Evolutionary conservation across 2,797 vertebrate genomes (phyloP).

Genomic region (Crax fasciolata): DNA sequence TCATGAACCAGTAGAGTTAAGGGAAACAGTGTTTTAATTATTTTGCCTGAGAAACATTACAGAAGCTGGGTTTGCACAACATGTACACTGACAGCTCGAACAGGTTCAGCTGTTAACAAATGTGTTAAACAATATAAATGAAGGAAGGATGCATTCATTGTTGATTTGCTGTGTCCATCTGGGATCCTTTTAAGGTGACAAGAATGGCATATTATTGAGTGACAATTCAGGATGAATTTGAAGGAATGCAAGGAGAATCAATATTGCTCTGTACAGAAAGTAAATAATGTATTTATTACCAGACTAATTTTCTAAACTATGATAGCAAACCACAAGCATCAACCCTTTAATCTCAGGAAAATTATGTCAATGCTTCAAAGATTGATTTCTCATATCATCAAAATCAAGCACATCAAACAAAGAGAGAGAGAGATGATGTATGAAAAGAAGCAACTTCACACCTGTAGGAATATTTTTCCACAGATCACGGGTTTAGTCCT

Average conservation of each 20-base stretch:
- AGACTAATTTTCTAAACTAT: neutral
- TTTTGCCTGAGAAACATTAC: constrained; percentile 43
- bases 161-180: constrained; percentile 46
- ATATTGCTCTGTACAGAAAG: constrained; percentile 54
- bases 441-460: neutral
- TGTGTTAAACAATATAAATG: constrained; percentile 78
- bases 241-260: constrained; percentile 53
- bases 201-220: constrained; percentile 55
- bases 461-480: neutral
- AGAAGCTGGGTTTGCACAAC: constrained; percentile 47
- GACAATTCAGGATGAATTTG: constrained; percentile 59
- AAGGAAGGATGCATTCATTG: constrained; percentile 55
- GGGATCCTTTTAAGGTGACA: constrained; percentile 65
- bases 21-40: constrained; percentile 62
- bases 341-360: neutral
- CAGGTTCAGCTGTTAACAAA: constrained; percentile 67
- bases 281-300: neutral
- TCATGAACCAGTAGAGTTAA: constrained; percentile 6
- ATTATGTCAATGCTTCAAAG: neutral
- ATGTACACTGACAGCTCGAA: constrained; percentile 62
- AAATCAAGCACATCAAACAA: neutral
- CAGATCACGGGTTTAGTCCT: neutral
- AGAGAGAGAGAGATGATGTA: neutral
- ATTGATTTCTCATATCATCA: neutral
- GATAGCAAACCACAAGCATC: neutral